Base-by-base conservation (phyloP, 53 echinoderm and acorn worm genomes). In the Mesocentrotus franciscanus region DNA sequence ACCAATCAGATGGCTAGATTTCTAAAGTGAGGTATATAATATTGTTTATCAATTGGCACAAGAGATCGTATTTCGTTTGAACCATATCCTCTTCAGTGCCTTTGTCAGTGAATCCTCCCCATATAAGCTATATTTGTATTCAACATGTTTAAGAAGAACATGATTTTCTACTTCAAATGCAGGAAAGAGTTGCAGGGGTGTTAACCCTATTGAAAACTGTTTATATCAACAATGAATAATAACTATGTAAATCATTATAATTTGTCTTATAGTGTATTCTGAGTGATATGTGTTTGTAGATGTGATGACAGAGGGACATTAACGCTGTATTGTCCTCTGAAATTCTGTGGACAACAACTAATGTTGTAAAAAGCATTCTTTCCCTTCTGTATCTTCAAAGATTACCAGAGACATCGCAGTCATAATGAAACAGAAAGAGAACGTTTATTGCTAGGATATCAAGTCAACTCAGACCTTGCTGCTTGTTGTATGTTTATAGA, bases 381-480 rank as follows among this genome's bases (percentile, higher is more conserved):
- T 22, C 39, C 1, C 36, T 0, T 42, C 9, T 18, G 20, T 39
- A 10, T 60, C 20, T 75, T 13, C 90, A 99, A 98, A 92, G 95
- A 98, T 66, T 98, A 97, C 95, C 98, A 95, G 87, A 96, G 95
- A 59, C 96, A 96, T 15, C 95, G 94, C 36, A 59, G 90, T 29
- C 93, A 96, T 74, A 95, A 90, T 61, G 99, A 99, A 90, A 98
- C 99, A 8, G 99, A 99, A 16, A 95, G 96, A 55, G 99, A 99
- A 92, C 89, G 96, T 74, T 96, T 98, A 62, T 96, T 99, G 89
- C 84, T 99, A 81, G 94, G 96, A 27, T 98, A 99, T 70, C 99
- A 99, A 95, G 96, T 98, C 14, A 98, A 98, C 76, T 96, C 97
- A 57, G 97, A 99, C 92, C 96, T 99, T 30, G 95, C 97, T 7